Base-by-base conservation (phyloP, 2,113 vertebrate genomes). In the Rattus norvegicus region DNA sequence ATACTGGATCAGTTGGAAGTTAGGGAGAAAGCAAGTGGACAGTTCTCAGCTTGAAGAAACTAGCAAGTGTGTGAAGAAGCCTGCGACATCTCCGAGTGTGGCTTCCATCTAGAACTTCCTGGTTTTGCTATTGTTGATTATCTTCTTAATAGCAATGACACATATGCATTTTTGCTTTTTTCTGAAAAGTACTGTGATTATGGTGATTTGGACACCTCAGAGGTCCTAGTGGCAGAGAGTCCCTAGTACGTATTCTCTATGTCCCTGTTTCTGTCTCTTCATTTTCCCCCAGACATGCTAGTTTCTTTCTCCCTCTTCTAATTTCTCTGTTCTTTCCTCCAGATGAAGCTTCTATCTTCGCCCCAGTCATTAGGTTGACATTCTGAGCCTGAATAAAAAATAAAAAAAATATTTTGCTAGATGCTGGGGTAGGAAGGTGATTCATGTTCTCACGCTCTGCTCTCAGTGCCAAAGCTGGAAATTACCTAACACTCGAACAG, bases 391-490 rank as follows among this genome's bases (percentile, higher is more conserved):
- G 24, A 86, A 86, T 49, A 88, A 83, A 43, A 43, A 43, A 43
- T 43, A 43, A 43, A 43, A 43, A 43, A 43, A 43, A 43, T 17
- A 86, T 1, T 26, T 85, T 69, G 17, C 22, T 69, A 30, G 73
- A 36, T 43, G 16, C 85, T 88, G 36, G 36, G 39, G 28, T 65
- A 87, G 0, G 10, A 36, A 75, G 22, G 87, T 88, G 73, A 90
- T n/a, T 94, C 91, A 67, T 8, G 19, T 7, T 5, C 24, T 20
- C 93, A 59, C 6, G 19, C 10, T 5, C 16, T 12, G 69, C 89
- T 73, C 56, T 84, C 88, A 86, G 63, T 61, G 92, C 93, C 85
- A 88, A 65, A 59, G 22, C 26, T 81, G 17, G 54, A 89, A 95
- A 77, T 33, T 52, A 97, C 79, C 47, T 87, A 73, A 83, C 69